phyloP scores from a whole-genome alignment of 2,888 invertebrate genomes.

The Abscondita cerata region DNA sequence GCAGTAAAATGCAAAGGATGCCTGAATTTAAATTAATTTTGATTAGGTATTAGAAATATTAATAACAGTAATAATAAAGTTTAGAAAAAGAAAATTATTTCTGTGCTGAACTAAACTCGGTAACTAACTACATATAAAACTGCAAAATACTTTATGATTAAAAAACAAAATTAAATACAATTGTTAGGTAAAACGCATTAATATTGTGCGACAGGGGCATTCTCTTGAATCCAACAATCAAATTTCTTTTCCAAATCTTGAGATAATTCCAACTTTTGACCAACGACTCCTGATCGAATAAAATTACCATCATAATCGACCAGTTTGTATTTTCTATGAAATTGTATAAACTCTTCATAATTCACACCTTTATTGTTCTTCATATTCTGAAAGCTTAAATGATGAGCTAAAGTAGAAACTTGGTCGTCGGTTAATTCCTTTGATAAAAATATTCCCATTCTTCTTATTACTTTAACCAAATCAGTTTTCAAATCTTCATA shows the following conservation, averaged over 20 bases:
- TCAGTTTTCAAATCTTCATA: slow-evolving; percentile 85
- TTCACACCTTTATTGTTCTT: slow-evolving; percentile 53
- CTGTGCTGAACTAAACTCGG: too few relatives aligned
- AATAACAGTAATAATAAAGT: too few relatives aligned
- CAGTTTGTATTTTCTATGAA: slow-evolving; percentile 52
- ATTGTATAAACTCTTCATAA: slow-evolving; percentile 43
- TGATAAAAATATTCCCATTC: slow-evolving; percentile 57
- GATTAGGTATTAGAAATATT: too few relatives aligned
- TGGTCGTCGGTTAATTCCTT: slow-evolving; percentile 52
- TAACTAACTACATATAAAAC: too few relatives aligned
- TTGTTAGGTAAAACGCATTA: too few relatives aligned
- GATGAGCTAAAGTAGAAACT: slow-evolving; percentile 53
- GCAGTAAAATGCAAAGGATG: too few relatives aligned
- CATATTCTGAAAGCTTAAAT: slow-evolving; percentile 63
- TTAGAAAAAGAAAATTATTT: too few relatives aligned
- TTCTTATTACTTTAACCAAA: slow-evolving; percentile 54
- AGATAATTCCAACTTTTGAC: slow-evolving; percentile 66
- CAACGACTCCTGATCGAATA: slow-evolving; percentile 60
- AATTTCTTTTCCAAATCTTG: slow-evolving; percentile 74
- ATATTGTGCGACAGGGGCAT: too few relatives aligned
- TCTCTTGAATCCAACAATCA: slow-evolving; percentile 72
- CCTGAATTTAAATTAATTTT: too few relatives aligned
- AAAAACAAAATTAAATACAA: too few relatives aligned
- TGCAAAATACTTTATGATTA: too few relatives aligned
- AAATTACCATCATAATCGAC: slow-evolving; percentile 55